phyloP scores from a whole-genome alignment of 2,113 vertebrate species.

The Bubo scandiacus region DNA sequence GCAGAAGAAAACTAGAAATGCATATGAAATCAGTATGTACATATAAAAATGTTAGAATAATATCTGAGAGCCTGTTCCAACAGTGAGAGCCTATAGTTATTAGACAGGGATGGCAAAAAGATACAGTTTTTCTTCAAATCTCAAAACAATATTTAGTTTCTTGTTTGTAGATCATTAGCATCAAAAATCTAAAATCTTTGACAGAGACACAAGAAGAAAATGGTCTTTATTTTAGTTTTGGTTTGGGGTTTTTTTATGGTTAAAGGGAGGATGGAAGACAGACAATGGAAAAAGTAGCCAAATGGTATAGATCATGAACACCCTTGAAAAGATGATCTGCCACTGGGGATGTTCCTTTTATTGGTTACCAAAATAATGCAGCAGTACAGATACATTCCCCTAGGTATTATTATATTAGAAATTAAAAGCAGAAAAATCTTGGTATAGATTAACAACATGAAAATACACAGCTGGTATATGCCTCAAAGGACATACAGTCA shows the following conservation, averaged over 20 bases:
- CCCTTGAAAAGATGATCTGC: not conserved
- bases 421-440: not conserved
- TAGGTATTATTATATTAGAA: not conserved
- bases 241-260: too few relatives aligned
- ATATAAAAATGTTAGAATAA: not conserved
- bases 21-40: not conserved
- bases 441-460: not conserved
- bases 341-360: not conserved
- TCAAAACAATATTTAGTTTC: not conserved
- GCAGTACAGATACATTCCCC: not conserved
- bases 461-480: not conserved
- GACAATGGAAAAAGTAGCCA: not conserved
- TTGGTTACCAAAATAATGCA: not conserved
- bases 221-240: not conserved
- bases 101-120: not conserved
- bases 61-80: not conserved
- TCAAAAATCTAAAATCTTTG: not conserved
- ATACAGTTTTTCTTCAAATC: not conserved
- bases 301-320: not conserved
- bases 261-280: not conserved
- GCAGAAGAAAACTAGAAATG: not conserved
- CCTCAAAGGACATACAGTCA: not conserved
- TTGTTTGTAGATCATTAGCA: not conserved
- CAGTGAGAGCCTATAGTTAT: not conserved
- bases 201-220: not conserved